Percentiles rank a stretch among this genome's conserved stretches.
These are phyloP conservation scores for Euura lappo DNA, from an alignment of 1,140 invertebrate genomes.

Conservation along the genomic window DNA sequence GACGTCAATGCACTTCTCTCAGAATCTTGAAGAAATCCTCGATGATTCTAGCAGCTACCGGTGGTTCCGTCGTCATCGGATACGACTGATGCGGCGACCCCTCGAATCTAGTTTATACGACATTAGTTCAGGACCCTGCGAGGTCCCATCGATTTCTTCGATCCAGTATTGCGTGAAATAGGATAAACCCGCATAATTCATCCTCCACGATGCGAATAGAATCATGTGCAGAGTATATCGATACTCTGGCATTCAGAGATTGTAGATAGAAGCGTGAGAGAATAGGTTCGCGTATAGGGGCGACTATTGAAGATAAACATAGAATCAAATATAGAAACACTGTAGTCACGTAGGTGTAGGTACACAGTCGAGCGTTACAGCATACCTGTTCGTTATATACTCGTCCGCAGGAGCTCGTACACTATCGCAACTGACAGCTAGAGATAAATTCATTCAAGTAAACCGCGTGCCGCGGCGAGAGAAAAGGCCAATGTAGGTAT, in stretches of 20 bases:
- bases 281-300: neutral
- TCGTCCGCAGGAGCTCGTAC: neutral
- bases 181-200: too few relatives aligned
- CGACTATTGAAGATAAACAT: neutral
- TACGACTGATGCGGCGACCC: too few relatives aligned
- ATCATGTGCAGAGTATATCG: neutral
- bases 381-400: neutral
- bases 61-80: too few relatives aligned
- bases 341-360: neutral
- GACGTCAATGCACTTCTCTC: too few relatives aligned
- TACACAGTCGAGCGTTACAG: neutral
- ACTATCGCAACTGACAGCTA: neutral
- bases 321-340: neutral
- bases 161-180: too few relatives aligned
- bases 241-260: neutral
- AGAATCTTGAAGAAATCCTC: too few relatives aligned
- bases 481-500: neutral
- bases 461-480: neutral
- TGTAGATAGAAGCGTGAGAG: neutral
- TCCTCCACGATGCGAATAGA: neutral
- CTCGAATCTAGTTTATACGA: too few relatives aligned
- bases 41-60: too few relatives aligned
- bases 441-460: constrained; percentile 2
- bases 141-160: too few relatives aligned
- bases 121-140: too few relatives aligned